Conservation (phyloP, 2,113 vertebrate genomes). For the Oreotrochilus melanogaster region DNA sequence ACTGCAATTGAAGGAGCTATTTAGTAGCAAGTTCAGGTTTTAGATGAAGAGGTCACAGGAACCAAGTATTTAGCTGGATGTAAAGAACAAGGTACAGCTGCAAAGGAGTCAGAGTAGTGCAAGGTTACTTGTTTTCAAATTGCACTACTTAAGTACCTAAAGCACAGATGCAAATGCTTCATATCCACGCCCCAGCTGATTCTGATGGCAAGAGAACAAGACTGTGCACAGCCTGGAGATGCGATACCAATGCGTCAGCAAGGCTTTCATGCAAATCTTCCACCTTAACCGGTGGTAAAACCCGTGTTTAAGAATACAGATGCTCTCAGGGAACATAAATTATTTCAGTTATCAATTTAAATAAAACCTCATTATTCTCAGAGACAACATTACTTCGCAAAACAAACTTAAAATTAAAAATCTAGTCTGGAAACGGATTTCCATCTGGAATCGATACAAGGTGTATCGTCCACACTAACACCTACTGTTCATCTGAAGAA, state of each 20-base stretch:
- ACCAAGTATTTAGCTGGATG: neutral
- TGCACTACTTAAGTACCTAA: neutral
- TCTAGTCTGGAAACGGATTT: neutral
- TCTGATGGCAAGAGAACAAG: neutral
- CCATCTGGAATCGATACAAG: neutral
- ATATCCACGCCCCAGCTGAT: neutral
- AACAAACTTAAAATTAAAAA: neutral
- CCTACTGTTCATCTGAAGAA: neutral
- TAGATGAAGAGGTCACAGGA: neutral
- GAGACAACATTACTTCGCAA: neutral
- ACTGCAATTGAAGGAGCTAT: neutral
- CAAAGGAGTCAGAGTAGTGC: neutral
- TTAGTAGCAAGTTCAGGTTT: neutral
- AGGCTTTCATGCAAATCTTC: neutral
- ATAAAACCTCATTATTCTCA: neutral
- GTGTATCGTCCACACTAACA: neutral
- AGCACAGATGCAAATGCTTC: neutral
- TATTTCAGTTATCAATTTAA: neutral
- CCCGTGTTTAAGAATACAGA: neutral
- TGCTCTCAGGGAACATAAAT: neutral
- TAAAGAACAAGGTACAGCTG: neutral
- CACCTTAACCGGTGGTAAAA: neutral
- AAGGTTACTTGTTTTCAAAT: neutral
- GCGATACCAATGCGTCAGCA: neutral
- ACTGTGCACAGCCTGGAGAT: neutral